phyloP scores from a whole-genome alignment of 2,888 invertebrate species.

The Petrophora chlorosata region DNA sequence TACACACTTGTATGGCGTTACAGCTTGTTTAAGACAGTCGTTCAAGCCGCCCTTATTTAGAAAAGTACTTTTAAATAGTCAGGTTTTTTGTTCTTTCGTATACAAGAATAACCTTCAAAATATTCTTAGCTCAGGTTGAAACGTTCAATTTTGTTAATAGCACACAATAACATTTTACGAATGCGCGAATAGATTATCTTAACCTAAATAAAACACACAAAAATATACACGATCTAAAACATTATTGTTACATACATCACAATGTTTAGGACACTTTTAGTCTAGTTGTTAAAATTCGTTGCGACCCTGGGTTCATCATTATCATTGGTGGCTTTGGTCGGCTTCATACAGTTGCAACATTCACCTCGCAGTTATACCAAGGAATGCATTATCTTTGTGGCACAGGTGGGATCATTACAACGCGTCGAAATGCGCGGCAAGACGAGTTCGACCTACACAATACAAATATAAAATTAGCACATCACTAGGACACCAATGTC shows the following conservation, averaged over 20 bases:
- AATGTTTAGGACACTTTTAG: conserved; percentile 77
- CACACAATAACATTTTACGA: conserved; percentile 76
- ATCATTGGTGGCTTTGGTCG: conserved; percentile 52
- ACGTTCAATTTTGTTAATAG: conserved; percentile 27
- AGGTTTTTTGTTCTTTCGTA: conserved; percentile 21
- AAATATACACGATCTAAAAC: conserved; percentile 80
- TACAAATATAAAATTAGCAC: background rate
- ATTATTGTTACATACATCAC: conserved; percentile 83
- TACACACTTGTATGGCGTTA: too few species aligned
- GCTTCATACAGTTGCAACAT: conserved; percentile 56
- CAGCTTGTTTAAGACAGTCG: too few species aligned
- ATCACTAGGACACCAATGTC: background rate
- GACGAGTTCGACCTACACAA: conserved; percentile 69
- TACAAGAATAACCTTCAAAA: conserved; percentile 21
- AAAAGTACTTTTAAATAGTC: conserved; percentile 21
- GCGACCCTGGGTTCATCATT: conserved; percentile 62
- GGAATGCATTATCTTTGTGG: conserved; percentile 66
- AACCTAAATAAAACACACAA: conserved; percentile 79
- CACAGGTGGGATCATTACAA: conserved; percentile 63
- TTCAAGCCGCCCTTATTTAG: too few species aligned
- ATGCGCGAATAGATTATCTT: conserved; percentile 63
- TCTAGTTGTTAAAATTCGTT: conserved; percentile 79
- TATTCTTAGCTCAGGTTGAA: conserved; percentile 18
- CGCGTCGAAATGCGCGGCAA: conserved; percentile 76
- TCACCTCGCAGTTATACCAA: conserved; percentile 48